These are phyloP conservation scores for Chionis minor DNA, from an alignment of 2,113 vertebrate genomes.

Conservation along the genomic window DNA sequence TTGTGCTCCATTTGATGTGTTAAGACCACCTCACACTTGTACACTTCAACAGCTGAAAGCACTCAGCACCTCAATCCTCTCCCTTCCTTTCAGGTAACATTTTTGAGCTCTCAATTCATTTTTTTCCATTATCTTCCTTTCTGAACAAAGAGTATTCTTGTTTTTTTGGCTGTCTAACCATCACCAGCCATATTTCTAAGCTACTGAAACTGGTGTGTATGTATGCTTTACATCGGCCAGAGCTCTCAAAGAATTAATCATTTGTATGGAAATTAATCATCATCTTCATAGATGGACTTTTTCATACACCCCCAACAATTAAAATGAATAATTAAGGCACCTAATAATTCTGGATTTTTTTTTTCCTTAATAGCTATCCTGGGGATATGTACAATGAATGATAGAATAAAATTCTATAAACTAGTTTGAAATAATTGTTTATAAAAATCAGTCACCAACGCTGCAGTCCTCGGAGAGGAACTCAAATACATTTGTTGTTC, in stretches of 20 bases:
- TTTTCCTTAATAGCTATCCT: not conserved
- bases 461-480: not conserved
- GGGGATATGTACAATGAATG: not conserved
- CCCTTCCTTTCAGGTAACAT: not conserved
- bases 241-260: not conserved
- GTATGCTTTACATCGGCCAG: not conserved
- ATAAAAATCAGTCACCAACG: not conserved
- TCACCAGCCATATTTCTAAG: not conserved
- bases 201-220: not conserved
- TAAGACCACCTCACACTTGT: not conserved
- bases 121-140: not conserved
- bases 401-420: not conserved
- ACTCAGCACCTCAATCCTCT: not conserved
- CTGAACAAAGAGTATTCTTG: not conserved
- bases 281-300: not conserved
- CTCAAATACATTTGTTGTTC: not conserved
- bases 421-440: not conserved
- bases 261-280: not conserved
- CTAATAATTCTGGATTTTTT: not conserved
- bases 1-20: rapidly evolving
- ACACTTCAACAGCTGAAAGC: not conserved
- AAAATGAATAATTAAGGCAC: not conserved
- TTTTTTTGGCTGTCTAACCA: not conserved
- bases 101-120: not conserved
- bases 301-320: not conserved